A percentile compares a stretch with the other conserved stretches of the same genome.
These are phyloP conservation scores for Acropternis orthonyx DNA, from an alignment of 2,797 vertebrate species.

Conservation along the genomic window DNA sequence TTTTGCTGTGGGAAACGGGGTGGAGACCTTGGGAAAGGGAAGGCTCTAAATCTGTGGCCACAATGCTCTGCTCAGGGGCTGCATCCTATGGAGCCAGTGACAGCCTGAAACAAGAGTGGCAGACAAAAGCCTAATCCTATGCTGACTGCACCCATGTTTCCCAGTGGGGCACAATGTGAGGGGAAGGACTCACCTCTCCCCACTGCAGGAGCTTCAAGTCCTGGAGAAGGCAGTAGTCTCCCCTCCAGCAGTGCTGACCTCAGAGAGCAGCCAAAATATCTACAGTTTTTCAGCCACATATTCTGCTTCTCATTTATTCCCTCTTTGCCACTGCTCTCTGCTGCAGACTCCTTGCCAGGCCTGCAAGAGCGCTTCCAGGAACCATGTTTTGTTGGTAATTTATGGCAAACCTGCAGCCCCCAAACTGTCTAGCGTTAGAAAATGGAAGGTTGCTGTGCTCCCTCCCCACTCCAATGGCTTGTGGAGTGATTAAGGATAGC, in stretches of 20 bases:
- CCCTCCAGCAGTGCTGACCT: background rate
- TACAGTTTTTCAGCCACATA: background rate
- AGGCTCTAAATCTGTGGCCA: background rate
- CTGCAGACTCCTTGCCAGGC: background rate
- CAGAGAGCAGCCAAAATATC: background rate
- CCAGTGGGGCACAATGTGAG: background rate
- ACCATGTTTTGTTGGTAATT: background rate
- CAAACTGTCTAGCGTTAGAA: background rate
- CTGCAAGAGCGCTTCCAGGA: background rate
- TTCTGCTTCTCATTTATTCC: background rate
- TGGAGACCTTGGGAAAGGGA: background rate
- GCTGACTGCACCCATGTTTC: background rate
- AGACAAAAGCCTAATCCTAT: background rate
- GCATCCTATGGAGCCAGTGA: background rate
- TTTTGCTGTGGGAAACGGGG: background rate
- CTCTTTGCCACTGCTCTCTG: background rate
- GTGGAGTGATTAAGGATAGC: slow-evolving; percentile 39
- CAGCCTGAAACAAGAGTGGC: background rate
- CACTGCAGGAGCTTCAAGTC: background rate
- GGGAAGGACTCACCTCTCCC: background rate
- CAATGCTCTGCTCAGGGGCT: background rate
- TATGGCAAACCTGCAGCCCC: slow-evolving; percentile 26
- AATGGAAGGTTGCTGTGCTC: background rate
- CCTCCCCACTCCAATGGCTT: background rate
- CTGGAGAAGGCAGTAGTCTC: background rate